Conservation (phyloP, 2,797 vertebrate species). For the Xerus rutilus region DNA sequence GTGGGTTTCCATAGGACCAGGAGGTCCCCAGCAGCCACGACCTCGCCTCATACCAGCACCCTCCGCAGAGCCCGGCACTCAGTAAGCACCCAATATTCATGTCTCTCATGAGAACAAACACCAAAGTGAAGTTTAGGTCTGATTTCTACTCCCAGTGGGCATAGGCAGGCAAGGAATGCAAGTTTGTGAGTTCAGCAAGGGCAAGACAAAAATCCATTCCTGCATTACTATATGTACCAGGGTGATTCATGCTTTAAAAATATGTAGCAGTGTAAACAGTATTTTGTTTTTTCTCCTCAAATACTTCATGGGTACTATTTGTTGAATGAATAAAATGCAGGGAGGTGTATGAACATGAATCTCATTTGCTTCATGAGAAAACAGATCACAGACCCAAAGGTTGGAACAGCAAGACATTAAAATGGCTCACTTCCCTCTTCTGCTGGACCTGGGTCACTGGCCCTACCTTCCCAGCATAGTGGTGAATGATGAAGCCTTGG, state of each 20-base stretch:
- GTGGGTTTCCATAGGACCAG: not conserved
- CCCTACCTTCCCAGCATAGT: constrained; percentile 97
- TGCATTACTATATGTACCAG: not conserved
- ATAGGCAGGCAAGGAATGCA: not conserved
- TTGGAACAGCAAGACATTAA: not conserved
- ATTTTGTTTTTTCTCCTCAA: not conserved
- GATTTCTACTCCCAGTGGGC: not conserved
- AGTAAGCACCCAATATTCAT: not conserved
- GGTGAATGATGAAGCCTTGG: constrained; percentile 99
- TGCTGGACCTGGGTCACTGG: not conserved
- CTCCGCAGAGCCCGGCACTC: not conserved
- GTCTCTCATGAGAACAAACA: not conserved
- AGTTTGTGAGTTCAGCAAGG: not conserved
- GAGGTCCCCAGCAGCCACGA: not conserved
- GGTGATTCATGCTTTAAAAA: not conserved
- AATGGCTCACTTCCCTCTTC: not conserved
- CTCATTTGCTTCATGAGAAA: not conserved
- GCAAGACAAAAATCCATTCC: not conserved
- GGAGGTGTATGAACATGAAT: not conserved
- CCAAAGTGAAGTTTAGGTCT: not conserved
- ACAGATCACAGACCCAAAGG: not conserved
- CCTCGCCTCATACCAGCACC: not conserved
- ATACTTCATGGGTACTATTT: not conserved
- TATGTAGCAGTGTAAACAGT: not conserved
- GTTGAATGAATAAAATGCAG: not conserved